phyloP scores from a whole-genome alignment of 2,888 invertebrate species.

The Incurvaria masculella region DNA sequence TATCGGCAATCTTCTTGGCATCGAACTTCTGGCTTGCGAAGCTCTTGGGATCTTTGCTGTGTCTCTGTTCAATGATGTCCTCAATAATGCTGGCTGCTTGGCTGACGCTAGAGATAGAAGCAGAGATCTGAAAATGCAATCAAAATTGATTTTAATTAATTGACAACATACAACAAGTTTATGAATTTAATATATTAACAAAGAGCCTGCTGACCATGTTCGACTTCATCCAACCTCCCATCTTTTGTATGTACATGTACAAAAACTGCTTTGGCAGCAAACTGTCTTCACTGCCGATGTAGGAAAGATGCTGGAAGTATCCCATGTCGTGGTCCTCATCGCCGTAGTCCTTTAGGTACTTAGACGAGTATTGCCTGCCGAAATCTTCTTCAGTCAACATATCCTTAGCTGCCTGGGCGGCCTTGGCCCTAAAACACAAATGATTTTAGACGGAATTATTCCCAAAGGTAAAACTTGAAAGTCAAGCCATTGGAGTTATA shows the following conservation, averaged over 20 bases:
- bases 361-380: constrained; percentile 51
- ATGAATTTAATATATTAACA: neutral
- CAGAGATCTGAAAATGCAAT: constrained; percentile 25
- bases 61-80: constrained; percentile 18
- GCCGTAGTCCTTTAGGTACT: constrained; percentile 33
- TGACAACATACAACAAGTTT: neutral
- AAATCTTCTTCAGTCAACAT: constrained; percentile 43
- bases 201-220: constrained; percentile 24
- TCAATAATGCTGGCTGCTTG: constrained; percentile 27
- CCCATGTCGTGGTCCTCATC: constrained; percentile 39
- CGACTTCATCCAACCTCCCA: constrained; percentile 29
- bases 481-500: too few species aligned
- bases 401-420: constrained; percentile 42
- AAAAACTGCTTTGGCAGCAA: constrained; percentile 44
- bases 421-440: constrained; percentile 33
- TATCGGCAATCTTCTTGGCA: constrained; percentile 53
- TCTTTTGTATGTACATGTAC: constrained; percentile 26
- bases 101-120: constrained; percentile 36
- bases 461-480: too few species aligned
- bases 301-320: constrained; percentile 33
- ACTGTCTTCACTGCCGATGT: constrained; percentile 57
- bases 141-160: neutral
- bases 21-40: constrained; percentile 37
- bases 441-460: too few species aligned
- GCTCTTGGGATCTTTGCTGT: neutral